A percentile compares a stretch with the other conserved stretches of the same genome.
Conservation (phyloP, 2,888 invertebrate genomes). For the Nephrocerus scutellatus region DNA sequence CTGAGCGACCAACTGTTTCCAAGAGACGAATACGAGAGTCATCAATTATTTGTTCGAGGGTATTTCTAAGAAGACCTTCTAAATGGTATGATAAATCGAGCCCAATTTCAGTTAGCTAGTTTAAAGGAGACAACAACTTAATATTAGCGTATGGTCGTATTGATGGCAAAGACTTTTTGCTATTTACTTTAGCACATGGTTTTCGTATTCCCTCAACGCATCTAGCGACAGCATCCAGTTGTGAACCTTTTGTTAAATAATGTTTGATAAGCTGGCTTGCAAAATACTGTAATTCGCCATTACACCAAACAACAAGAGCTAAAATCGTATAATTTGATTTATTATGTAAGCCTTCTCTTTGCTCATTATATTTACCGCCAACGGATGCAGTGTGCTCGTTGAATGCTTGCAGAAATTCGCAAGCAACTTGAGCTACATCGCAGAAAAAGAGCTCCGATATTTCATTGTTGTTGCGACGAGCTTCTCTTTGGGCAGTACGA, state of each 20-base stretch:
- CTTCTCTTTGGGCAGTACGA: slow-evolving; percentile 44
- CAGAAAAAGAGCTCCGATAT: slow-evolving; percentile 62
- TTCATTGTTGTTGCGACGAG: slow-evolving; percentile 44
- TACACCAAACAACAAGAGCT: slow-evolving; percentile 88
- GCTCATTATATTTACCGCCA: slow-evolving; percentile 52
- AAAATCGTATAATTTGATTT: neutral
- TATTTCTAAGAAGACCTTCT: slow-evolving; percentile 73
- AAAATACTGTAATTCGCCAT: slow-evolving; percentile 70
- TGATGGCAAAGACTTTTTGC: neutral
- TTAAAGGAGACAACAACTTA: slow-evolving; percentile 23
- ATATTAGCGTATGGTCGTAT: neutral
- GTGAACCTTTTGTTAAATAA: slow-evolving; percentile 83
- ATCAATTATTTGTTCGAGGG: slow-evolving; percentile 48
- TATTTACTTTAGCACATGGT: slow-evolving; percentile 37
- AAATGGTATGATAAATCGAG: slow-evolving; percentile 88
- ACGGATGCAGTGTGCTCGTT: slow-evolving; percentile 66
- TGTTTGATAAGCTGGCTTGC: slow-evolving; percentile 78
- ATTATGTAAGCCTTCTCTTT: neutral
- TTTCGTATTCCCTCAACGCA: slow-evolving; percentile 74
- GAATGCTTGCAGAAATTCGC: slow-evolving; percentile 74
- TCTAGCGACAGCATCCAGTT: slow-evolving; percentile 74
- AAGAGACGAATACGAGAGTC: slow-evolving; percentile 43
- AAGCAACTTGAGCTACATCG: slow-evolving; percentile 60
- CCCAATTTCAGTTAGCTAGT: slow-evolving; percentile 58
- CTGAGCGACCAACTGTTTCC: slow-evolving; percentile 45